Evolutionary conservation across 2,888 invertebrate species (phyloP), one percentile per base, ranked within the genome.

Genomic region (Philopedon plagiatum): DNA sequence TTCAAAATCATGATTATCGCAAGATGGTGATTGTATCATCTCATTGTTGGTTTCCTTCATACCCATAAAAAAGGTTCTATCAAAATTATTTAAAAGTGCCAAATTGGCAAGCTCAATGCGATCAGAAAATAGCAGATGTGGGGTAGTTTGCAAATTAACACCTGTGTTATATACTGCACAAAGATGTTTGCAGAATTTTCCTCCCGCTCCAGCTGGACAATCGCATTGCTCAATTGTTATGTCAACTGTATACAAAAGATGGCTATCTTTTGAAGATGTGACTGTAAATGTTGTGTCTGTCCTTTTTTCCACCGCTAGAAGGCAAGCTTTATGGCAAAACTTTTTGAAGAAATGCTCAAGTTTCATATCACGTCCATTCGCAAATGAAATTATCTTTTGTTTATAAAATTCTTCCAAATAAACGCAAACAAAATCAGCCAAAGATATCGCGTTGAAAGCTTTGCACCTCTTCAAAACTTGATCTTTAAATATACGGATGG

Each of bases 41-140:
- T 57, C 57, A 32, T 11, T 29, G 32, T 57, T 57, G 15, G 34
- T 65, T 60, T 70, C 61, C 54, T 71, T 63, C 65, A 73, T 73
- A 41, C 23, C 60, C 56, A 69, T 69, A 65, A 73, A 73, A 73
- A 69, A 60, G 56, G 58, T 60, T 9, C 41, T 64, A 54, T 64
- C 51, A 57, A 73, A 58, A 39, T 37, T 51, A 65, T 54, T 70
- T 29, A 63, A 64, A 49, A 73, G 64, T 26, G 68, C 69, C 21
- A 73, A 64, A 57, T 21, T 63, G 9, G 63, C 63, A n/a, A n/a
- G n/a, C n/a, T n/a, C n/a, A n/a, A n/a, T n/a, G n/a, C n/a, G n/a
- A n/a, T n/a, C n/a, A n/a, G 54, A 63, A 44, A 74, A 71, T 57
- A 39, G 56, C 58, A 74, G 63, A 57, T 61, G 41, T 41, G 69